phyloP scores from a whole-genome alignment of 2,888 invertebrate species.

The Incurvaria masculella region DNA sequence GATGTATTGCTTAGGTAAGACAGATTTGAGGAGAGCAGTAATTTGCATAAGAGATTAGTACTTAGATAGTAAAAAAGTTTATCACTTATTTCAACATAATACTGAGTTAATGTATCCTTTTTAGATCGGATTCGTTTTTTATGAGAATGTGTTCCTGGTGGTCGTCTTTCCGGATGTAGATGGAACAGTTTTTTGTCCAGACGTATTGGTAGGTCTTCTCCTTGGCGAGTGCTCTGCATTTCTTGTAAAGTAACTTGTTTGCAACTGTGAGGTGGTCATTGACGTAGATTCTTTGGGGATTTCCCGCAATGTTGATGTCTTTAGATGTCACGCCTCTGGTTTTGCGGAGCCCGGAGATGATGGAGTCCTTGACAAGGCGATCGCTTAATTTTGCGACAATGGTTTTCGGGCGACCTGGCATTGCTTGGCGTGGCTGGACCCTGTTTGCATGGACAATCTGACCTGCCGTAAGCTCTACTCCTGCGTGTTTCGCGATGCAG shows the following conservation, averaged over 20 bases:
- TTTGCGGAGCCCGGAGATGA: constrained; percentile 1
- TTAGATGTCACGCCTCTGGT: neutral
- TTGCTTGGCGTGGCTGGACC: neutral
- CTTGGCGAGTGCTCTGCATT: no score
- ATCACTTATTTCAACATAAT: no score
- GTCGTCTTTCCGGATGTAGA: no score
- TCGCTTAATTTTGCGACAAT: neutral
- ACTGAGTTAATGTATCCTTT: no score
- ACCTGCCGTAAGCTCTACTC: neutral
- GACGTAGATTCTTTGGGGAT: neutral
- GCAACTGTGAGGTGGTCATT: constrained; percentile 2
- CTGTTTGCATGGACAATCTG: neutral
- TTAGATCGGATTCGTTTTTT: no score
- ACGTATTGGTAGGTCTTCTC: no score
- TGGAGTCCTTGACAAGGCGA: constrained; percentile 1
- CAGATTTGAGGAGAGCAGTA: no score
- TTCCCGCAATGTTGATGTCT: constrained; percentile 2
- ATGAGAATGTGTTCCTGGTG: no score
- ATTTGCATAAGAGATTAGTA: no score
- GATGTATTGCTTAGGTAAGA: no score
- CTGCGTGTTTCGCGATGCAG: neutral
- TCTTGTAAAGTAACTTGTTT: constrained; percentile 1
- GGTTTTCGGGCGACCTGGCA: neutral
- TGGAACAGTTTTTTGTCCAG: no score
- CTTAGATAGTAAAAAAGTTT: no score